phyloP scores from a whole-genome alignment of 2,113 vertebrate genomes.

The Sphyrna mokarran region DNA sequence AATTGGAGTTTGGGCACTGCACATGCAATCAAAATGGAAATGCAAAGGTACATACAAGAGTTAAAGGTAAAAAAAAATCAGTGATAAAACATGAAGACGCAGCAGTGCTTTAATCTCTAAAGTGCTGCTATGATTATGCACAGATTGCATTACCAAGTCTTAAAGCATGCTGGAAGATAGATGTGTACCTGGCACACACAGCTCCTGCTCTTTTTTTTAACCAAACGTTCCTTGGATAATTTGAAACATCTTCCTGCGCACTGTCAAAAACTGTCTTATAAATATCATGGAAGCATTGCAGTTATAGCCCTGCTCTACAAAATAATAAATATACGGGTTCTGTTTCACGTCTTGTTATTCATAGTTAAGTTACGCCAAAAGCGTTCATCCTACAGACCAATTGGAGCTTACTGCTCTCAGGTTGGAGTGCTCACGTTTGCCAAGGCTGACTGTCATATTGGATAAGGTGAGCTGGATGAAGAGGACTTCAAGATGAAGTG shows the following conservation, averaged over 20 bases:
- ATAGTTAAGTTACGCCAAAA: not conserved
- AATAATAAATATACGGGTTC: not conserved
- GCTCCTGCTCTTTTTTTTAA: not conserved
- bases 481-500: not conserved
- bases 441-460: not conserved
- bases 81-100: not conserved
- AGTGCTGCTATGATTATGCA: not conserved
- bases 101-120: not conserved
- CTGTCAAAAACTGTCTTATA: not conserved
- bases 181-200: slow-evolving; percentile 22
- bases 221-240: not conserved
- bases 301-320: not conserved
- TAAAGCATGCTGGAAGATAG: not conserved
- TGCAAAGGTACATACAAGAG: not conserved
- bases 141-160: slow-evolving; percentile 22
- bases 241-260: slow-evolving; percentile 12
- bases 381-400: not conserved
- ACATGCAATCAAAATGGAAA: not conserved
- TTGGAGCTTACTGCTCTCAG: not conserved
- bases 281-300: not conserved
- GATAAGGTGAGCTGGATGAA: not conserved
- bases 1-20: not conserved
- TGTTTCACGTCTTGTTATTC: not conserved
- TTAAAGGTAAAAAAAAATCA: not conserved
- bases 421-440: not conserved